phyloP scores from a whole-genome alignment of 2,888 invertebrate genomes.

The Yponomeuta evonymella region DNA sequence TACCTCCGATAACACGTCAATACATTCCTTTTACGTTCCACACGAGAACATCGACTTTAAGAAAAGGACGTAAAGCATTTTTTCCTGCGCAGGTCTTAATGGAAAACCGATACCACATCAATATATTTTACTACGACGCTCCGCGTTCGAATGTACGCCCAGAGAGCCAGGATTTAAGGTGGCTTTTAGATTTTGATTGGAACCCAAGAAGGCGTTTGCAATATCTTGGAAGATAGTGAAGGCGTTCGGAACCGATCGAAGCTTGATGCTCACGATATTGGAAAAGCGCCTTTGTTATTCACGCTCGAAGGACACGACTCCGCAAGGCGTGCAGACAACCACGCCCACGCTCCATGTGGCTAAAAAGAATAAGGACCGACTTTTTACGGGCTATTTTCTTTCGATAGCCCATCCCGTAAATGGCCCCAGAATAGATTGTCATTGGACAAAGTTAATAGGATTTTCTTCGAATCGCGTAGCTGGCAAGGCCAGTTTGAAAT shows the following conservation, averaged over 20 bases:
- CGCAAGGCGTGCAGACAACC: slow-evolving; percentile 57
- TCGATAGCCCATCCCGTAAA: slow-evolving; percentile 39
- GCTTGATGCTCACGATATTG: slow-evolving; percentile 61
- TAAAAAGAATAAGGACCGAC: slow-evolving; percentile 50
- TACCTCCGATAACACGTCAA: slow-evolving; percentile 74
- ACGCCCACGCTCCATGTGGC: slow-evolving; percentile 70
- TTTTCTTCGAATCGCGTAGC: slow-evolving; percentile 3
- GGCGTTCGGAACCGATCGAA: slow-evolving; percentile 73
- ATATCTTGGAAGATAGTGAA: slow-evolving; percentile 74
- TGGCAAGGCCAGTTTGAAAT: slow-evolving; percentile 12
- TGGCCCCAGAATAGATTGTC: slow-evolving; percentile 22
- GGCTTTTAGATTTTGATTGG: slow-evolving; percentile 35
- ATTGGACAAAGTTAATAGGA: slow-evolving; percentile 13
- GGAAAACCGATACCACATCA: slow-evolving; percentile 76
- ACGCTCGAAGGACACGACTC: slow-evolving; percentile 47
- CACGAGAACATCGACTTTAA: slow-evolving; percentile 46
- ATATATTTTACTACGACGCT: slow-evolving; percentile 57
- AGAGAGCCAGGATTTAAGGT: slow-evolving; percentile 35
- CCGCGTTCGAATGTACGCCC: neutral
- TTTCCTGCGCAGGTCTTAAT: slow-evolving; percentile 46
- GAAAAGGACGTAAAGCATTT: slow-evolving; percentile 34
- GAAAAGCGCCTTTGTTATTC: slow-evolving; percentile 67
- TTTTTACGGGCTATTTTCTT: slow-evolving; percentile 47
- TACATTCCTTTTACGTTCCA: slow-evolving; percentile 59
- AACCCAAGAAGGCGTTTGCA: slow-evolving; percentile 72